phyloP scores from a whole-genome alignment of 2,113 vertebrate genomes.

The Coregonus clupeaformis region DNA sequence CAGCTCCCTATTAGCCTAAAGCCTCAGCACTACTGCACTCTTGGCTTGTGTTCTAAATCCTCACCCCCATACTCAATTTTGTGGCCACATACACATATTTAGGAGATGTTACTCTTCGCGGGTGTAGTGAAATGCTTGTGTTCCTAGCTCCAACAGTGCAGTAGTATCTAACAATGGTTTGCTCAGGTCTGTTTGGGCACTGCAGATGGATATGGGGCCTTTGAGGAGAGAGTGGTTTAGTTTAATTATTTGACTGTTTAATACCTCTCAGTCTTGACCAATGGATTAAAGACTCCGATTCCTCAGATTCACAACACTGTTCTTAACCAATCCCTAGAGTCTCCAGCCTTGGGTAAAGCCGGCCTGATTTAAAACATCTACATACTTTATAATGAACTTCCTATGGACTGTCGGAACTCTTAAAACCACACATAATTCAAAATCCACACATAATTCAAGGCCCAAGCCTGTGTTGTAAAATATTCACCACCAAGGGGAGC shows the following conservation, averaged over 20 bases:
- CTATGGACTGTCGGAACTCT: background rate
- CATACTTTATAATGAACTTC: slow-evolving; percentile 35
- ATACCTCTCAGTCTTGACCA: slow-evolving; percentile 26
- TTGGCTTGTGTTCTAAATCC: slow-evolving; percentile 9
- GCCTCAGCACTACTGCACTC: slow-evolving; percentile 37
- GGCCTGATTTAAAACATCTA: slow-evolving; percentile 1
- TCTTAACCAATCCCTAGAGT: background rate
- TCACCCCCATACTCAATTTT: background rate
- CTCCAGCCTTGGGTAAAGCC: background rate
- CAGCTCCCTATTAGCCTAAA: slow-evolving; percentile 22
- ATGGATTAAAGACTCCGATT: slow-evolving; percentile 52
- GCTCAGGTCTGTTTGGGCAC: background rate
- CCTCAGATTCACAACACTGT: slow-evolving; percentile 18
- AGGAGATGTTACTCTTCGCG: no score
- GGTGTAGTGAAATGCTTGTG: no score
- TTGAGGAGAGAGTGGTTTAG: slow-evolving; percentile 14
- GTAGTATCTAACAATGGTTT: no score
- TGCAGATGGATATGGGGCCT: slow-evolving; percentile 21
- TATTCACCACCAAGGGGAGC: slow-evolving; percentile 39
- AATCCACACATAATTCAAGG: slow-evolving; percentile 22
- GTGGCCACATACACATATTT: no score
- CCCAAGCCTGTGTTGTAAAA: slow-evolving; percentile 49
- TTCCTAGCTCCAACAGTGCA: no score
- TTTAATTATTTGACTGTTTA: slow-evolving; percentile 55
- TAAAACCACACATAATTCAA: slow-evolving; percentile 3